Evolutionary conservation across 1,140 invertebrate species (phyloP), one percentile per base, ranked within the genome.

Genomic region (Listronotus oregonensis): DNA sequence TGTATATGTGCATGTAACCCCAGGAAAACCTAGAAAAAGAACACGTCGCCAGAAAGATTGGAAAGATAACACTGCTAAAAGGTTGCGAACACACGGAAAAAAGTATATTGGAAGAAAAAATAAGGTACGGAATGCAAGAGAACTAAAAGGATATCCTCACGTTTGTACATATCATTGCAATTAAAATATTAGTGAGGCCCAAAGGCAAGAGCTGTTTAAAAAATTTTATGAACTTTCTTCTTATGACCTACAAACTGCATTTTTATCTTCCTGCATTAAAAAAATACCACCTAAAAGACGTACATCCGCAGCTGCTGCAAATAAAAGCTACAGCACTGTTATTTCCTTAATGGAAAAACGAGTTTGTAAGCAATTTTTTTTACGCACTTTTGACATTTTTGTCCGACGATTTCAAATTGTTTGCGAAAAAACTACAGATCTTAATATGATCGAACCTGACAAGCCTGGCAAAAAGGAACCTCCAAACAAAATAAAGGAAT

Each of bases 401-500:
- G 21, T 27, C 2, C 21, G 21, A 1, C 21, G 21, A 27, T 27
- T 27, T 27, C 21, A 27, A 27, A 5, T 27, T 3, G 21, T 27
- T 27, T 27, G 21, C 5, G 1, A 1, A 27, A 27, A 27, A 27
- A 27, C 21, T 3, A 27, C 21, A 27, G 21, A 3, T 1, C 5
- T 27, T 3, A 5, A 27, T 3, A 27, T 27, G 5, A 5, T 1
- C 5, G 21, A 27, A 27, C 21, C 21, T 52, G 50, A 52, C 50
- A 52, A 52, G 11, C 50, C 3, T 2, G 50, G 50, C 1, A 52
- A 52, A 31, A 52, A 52, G 18, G 6, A 52, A n/a, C 50, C 50
- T 52, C 50, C 50, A 52, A 52, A 52, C 12, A 52, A 52, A 52
- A 52, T 52, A 31, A 52, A 31, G 1, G 50, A 52, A 52, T 34